Percentiles rank a stretch among this genome's conserved stretches.
These are phyloP conservation scores for Dichetophora obliterata DNA, from an alignment of 2,888 invertebrate genomes.

Conservation along the genomic window DNA sequence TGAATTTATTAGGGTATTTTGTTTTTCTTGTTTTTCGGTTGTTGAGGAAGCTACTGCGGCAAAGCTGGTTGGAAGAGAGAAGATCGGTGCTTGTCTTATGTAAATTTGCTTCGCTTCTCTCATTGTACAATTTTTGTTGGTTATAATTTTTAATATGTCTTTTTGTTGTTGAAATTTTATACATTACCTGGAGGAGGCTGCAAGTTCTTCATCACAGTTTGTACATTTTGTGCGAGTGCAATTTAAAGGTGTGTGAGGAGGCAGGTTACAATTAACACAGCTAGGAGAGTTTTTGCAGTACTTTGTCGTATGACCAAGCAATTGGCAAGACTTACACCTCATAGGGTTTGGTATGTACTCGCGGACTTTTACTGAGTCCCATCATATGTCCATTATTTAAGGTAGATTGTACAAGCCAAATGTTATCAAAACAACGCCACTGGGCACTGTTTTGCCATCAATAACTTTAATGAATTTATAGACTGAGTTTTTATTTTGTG, in stretches of 20 bases:
- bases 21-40: too few relatives aligned
- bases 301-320: constrained; percentile 34
- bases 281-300: constrained; percentile 21
- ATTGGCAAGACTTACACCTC: constrained; percentile 37
- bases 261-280: constrained; percentile 26
- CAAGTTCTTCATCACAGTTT: constrained; percentile 26
- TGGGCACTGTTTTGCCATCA: not conserved
- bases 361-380: constrained; percentile 30
- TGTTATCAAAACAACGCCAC: not conserved
- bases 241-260: constrained; percentile 8
- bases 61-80: too few relatives aligned
- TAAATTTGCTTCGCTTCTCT: constrained; percentile 1
- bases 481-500: not conserved
- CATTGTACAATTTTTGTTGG: constrained; percentile 28
- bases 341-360: too few relatives aligned
- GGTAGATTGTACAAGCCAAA: not conserved
- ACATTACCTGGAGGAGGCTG: constrained; percentile 27
- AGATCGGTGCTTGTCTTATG: too few relatives aligned
- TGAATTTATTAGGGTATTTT: too few relatives aligned
- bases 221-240: constrained; percentile 35
- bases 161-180: constrained; percentile 35
- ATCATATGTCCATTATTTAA: constrained; percentile 18
- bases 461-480: constrained; percentile 8
- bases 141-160: constrained; percentile 40
- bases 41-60: too few relatives aligned